These are phyloP conservation scores for Chloromyia formosa DNA, from an alignment of 2,888 invertebrate genomes.

Conservation along the genomic window DNA sequence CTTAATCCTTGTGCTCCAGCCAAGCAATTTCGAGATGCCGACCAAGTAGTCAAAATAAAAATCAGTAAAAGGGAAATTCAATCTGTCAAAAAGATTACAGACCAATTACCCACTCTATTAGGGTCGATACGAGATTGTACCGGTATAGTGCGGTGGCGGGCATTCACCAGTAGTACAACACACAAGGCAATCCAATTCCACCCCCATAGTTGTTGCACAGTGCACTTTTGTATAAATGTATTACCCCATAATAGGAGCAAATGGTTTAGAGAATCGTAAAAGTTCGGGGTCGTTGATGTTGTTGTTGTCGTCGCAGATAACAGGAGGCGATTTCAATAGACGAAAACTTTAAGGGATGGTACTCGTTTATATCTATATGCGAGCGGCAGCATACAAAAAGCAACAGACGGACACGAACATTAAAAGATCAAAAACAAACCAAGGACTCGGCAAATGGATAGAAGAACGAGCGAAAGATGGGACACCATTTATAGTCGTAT, in stretches of 20 bases:
- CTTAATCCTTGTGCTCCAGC: not conserved
- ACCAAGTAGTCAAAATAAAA: slow-evolving; percentile 62
- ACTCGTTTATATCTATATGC: not conserved
- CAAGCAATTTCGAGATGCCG: slow-evolving; percentile 22
- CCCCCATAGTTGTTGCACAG: slow-evolving; percentile 24
- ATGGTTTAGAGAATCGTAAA: slow-evolving; percentile 34
- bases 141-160: slow-evolving; percentile 45
- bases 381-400: no score
- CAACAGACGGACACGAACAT: not conserved
- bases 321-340: slow-evolving; percentile 58
- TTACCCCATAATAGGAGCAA: slow-evolving; percentile 31
- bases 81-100: slow-evolving; percentile 66
- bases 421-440: not conserved
- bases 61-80: slow-evolving; percentile 65
- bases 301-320: not conserved
- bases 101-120: slow-evolving; percentile 60
- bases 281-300: slow-evolving; percentile 26
- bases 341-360: slow-evolving; percentile 48
- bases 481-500: no score
- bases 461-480: not conserved
- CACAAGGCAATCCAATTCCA: slow-evolving; percentile 31
- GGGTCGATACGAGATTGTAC: not conserved
- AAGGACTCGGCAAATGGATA: not conserved
- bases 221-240: slow-evolving; percentile 37
- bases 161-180: not conserved